These are phyloP conservation scores for Antennarius striatus DNA, from an alignment of 2,113 vertebrate species.

Conservation along the genomic window DNA sequence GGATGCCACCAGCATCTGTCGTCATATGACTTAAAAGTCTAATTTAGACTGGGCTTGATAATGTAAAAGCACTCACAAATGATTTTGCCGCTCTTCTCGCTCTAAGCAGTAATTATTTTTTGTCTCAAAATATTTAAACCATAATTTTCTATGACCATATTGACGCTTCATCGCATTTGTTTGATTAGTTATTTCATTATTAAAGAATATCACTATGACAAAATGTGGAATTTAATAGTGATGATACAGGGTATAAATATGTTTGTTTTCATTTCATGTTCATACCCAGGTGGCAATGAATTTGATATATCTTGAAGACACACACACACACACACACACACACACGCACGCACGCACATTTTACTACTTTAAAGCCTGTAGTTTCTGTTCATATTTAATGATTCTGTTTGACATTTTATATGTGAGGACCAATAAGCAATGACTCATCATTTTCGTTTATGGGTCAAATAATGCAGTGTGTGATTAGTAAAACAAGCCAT, in stretches of 20 bases:
- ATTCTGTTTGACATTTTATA: background rate
- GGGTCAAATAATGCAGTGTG: too few species aligned
- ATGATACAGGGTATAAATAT: background rate
- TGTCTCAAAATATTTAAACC: conserved; percentile 22
- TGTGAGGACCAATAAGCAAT: background rate
- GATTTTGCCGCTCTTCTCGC: conserved; percentile 41
- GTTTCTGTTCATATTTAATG: background rate
- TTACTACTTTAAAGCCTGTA: background rate
- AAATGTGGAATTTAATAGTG: background rate
- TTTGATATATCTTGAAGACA: background rate
- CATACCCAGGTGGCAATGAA: background rate
- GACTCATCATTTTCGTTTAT: too few species aligned
- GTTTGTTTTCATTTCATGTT: background rate
- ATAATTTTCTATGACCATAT: conserved; percentile 1
- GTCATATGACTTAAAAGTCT: conserved; percentile 41
- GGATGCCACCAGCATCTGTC: conserved; percentile 45
- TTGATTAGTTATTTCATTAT: background rate
- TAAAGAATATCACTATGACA: conserved; percentile 8
- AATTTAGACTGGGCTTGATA: conserved; percentile 46
- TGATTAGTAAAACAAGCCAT: too few species aligned
- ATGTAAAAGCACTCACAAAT: conserved; percentile 67
- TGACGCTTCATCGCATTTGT: too few species aligned
- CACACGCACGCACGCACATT: background rate
- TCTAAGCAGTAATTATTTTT: conserved; percentile 20
- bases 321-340: too few species aligned